Evolutionary conservation across 2,797 vertebrate genomes (phyloP).

Genomic region (Pseudochirops corinnae): DNA sequence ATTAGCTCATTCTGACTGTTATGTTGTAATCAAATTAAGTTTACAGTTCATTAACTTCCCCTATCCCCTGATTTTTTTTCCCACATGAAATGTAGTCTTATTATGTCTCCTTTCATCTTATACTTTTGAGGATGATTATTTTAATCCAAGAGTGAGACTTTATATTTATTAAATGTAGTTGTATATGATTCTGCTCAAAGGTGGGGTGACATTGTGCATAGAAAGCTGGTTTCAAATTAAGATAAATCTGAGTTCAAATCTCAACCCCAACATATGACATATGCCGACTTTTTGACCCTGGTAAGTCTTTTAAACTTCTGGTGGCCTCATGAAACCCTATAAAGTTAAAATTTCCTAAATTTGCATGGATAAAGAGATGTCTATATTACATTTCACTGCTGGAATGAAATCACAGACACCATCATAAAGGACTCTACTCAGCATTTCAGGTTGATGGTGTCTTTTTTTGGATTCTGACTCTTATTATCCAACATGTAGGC

Average conservation of each 20-base stretch:
- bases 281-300: not conserved
- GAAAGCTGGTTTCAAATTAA: not conserved
- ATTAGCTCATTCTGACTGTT: not conserved
- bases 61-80: not conserved
- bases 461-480: not conserved
- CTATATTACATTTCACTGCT: not conserved
- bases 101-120: not conserved
- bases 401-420: not conserved
- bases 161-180: not conserved
- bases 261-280: not conserved
- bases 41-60: not conserved
- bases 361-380: not conserved
- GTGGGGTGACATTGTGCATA: not conserved
- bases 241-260: not conserved
- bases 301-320: not conserved
- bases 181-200: not conserved
- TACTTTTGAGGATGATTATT: not conserved
- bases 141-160: not conserved
- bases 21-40: not conserved
- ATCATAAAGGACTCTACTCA: not conserved
- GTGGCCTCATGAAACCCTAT: not conserved
- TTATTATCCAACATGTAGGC: not conserved
- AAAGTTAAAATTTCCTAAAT: not conserved
- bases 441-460: not conserved
- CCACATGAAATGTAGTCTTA: not conserved